These are phyloP conservation scores for Periparus ater DNA, from an alignment of 2,797 vertebrate species.

Conservation along the genomic window DNA sequence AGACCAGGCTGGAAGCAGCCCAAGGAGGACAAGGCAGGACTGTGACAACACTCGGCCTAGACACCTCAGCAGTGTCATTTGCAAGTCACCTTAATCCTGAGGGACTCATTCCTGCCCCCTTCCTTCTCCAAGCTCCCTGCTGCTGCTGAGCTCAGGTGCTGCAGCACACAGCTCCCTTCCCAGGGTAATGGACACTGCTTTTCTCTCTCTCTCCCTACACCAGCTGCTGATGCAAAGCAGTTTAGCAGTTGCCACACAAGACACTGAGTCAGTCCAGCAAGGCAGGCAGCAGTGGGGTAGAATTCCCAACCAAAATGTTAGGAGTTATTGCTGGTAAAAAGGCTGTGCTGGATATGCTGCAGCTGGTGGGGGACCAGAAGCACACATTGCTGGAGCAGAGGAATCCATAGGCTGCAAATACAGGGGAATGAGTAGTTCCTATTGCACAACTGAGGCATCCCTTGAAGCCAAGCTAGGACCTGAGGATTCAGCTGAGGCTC, in stretches of 20 bases:
- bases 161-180: not conserved
- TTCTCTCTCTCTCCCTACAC: not conserved
- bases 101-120: not conserved
- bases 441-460: not conserved
- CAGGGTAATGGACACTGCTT: not conserved
- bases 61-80: not conserved
- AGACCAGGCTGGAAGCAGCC: not conserved
- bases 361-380: not conserved
- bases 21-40: not conserved
- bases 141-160: not conserved
- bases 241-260: not conserved
- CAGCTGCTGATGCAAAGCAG: rapidly evolving
- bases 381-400: too few relatives aligned
- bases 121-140: not conserved
- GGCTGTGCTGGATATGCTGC: not conserved
- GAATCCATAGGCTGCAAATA: not conserved
- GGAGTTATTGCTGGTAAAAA: not conserved
- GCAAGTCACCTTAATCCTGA: not conserved
- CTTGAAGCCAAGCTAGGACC: not conserved
- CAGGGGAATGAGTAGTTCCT: rapidly evolving
- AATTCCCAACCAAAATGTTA: not conserved
- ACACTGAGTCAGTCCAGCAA: not conserved
- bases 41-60: not conserved
- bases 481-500: not conserved
- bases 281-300: not conserved